These are phyloP conservation scores for Otolemur crassicaudatus DNA, from an alignment of 2,797 vertebrate species.

Conservation along the genomic window DNA sequence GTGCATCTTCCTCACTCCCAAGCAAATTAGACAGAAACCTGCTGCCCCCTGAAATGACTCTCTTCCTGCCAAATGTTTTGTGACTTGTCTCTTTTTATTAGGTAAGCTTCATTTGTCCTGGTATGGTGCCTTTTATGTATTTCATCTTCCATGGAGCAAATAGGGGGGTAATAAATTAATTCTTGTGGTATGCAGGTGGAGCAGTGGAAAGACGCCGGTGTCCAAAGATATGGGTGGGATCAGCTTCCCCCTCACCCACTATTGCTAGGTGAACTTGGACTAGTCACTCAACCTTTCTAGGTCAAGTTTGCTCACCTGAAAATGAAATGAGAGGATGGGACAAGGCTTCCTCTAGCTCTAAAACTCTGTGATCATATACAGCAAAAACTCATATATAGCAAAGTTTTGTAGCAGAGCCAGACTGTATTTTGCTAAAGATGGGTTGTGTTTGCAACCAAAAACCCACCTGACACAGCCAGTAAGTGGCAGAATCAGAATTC, in stretches of 20 bases:
- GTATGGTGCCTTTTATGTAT: not conserved
- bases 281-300: not conserved
- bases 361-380: not conserved
- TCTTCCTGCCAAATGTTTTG: not conserved
- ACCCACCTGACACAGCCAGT: not conserved
- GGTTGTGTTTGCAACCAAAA: not conserved
- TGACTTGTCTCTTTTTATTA: not conserved
- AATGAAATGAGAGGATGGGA: not conserved
- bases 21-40: not conserved
- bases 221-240: not conserved
- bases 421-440: not conserved
- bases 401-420: not conserved
- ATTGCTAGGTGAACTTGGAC: not conserved
- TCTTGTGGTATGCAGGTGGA: not conserved
- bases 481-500: not conserved
- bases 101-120: not conserved
- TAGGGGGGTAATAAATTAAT: not conserved
- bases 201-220: not conserved
- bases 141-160: not conserved
- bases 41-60: not conserved
- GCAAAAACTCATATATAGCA: not conserved
- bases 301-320: not conserved
- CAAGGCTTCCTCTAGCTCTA: not conserved
- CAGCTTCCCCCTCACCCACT: not conserved
- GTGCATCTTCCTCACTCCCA: not conserved